These are phyloP conservation scores for Diorhabda elongata DNA, from an alignment of 1,140 invertebrate species.

Conservation along the genomic window DNA sequence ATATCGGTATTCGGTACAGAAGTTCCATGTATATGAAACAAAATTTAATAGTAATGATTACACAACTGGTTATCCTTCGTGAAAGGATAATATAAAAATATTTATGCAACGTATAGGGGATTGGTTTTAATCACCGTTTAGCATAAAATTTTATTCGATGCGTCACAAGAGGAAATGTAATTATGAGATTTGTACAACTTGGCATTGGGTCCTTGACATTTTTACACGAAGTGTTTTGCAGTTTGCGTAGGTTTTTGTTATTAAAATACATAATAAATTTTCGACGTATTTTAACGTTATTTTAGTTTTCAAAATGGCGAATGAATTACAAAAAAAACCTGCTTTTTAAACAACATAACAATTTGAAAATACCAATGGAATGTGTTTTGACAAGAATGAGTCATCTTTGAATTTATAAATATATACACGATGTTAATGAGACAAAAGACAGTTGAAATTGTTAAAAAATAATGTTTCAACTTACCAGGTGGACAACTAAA, in stretches of 20 bases:
- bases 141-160: background rate
- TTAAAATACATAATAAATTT: too few relatives aligned
- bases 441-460: background rate
- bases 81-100: background rate
- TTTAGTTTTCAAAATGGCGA: too few relatives aligned
- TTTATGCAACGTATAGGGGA: background rate
- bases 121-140: background rate
- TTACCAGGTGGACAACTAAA: slow-evolving; percentile 39
- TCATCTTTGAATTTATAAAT: background rate
- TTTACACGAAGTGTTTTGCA: background rate
- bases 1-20: too few relatives aligned
- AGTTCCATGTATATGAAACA: too few relatives aligned
- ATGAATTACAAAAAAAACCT: too few relatives aligned
- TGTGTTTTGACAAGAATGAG: too few relatives aligned
- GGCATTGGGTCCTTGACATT: background rate
- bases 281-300: too few relatives aligned
- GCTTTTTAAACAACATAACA: too few relatives aligned
- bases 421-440: background rate
- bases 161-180: background rate
- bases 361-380: too few relatives aligned
- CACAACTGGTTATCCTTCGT: too few relatives aligned
- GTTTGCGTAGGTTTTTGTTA: background rate
- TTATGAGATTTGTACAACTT: background rate
- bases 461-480: slow-evolving; percentile 16
- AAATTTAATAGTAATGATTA: too few relatives aligned